Percentiles rank a stretch among this genome's conserved stretches.
phyloP scores from a whole-genome alignment of 1,140 invertebrate genomes.

The Tetranychus urticae region DNA sequence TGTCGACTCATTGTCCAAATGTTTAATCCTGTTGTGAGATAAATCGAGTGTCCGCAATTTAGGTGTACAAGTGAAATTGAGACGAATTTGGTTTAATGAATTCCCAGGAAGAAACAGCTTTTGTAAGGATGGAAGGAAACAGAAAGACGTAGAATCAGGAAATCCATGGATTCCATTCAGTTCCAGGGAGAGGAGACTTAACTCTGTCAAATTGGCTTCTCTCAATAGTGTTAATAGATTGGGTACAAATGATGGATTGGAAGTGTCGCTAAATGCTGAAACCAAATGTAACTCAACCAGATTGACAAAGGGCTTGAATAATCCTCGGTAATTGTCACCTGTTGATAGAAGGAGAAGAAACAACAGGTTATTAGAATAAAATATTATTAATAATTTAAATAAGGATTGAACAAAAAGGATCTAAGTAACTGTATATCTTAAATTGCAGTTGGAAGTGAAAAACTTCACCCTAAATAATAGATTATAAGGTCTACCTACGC shows the following conservation, averaged over 20 bases:
- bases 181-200: constrained; percentile 47
- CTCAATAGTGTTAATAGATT: constrained; percentile 43
- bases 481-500: too few relatives aligned
- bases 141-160: constrained; percentile 38
- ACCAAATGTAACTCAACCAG: constrained; percentile 44
- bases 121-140: constrained; percentile 35
- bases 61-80: constrained; percentile 38
- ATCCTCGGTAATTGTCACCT: constrained; percentile 32
- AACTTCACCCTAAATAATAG: too few relatives aligned
- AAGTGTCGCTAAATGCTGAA: constrained; percentile 34
- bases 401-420: neutral
- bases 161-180: constrained; percentile 46
- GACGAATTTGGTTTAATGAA: constrained; percentile 28
- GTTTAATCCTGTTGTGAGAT: constrained; percentile 38
- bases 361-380: neutral
- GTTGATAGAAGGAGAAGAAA: constrained; percentile 12
- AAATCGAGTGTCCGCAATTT: constrained; percentile 41
- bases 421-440: neutral
- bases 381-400: neutral
- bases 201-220: constrained; percentile 33
- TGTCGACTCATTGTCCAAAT: constrained; percentile 31
- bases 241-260: constrained; percentile 18
- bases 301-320: constrained; percentile 52
- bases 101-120: constrained; percentile 46
- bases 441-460: too few relatives aligned